Percentiles rank a stretch among this genome's conserved stretches.
Evolutionary conservation across 2,797 vertebrate species (phyloP).

Genomic region (Siniperca undulata): DNA sequence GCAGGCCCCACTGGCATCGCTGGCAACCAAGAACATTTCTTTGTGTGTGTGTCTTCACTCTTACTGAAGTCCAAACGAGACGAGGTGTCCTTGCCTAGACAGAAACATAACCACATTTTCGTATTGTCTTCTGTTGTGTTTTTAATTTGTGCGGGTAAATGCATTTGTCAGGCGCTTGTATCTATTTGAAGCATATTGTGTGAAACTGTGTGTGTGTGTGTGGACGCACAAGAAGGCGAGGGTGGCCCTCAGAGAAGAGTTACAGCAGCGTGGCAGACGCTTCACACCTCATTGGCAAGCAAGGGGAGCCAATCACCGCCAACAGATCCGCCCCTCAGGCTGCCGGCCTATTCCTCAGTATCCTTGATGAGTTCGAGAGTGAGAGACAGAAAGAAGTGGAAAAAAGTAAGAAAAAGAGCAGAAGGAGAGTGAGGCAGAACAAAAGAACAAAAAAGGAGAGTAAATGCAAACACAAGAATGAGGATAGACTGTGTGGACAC

Average conservation of each 20-base stretch:
- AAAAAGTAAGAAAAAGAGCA: constrained; percentile 27
- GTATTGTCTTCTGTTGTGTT: constrained; percentile 27
- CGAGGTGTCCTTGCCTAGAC: not conserved
- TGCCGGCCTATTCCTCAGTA: constrained; percentile 65
- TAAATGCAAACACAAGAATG: constrained; percentile 54
- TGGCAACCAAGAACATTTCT: constrained; percentile 52
- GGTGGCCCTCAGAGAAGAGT: constrained; percentile 73
- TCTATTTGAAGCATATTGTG: constrained; percentile 47
- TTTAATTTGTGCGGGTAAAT: constrained; percentile 46
- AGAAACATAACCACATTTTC: constrained; percentile 2
- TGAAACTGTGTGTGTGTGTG: constrained; percentile 22
- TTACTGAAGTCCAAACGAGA: constrained; percentile 28
- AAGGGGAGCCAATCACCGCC: constrained; percentile 70
- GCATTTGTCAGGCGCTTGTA: constrained; percentile 48
- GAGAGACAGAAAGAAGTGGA: constrained; percentile 26
- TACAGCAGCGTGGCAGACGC: constrained; percentile 73
- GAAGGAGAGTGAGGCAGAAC: constrained; percentile 30
- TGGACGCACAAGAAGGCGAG: constrained; percentile 10
- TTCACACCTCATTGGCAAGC: constrained; percentile 83
- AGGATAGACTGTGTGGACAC: constrained; percentile 17
- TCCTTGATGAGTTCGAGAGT: constrained; percentile 54
- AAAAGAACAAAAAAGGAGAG: constrained; percentile 49
- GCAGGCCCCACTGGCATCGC: constrained; percentile 70
- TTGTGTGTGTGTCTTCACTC: constrained; percentile 25
- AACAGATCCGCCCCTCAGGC: constrained; percentile 77